These are phyloP conservation scores for Sparidentex hasta DNA, from an alignment of 2,797 vertebrate species.

Conservation along the genomic window DNA sequence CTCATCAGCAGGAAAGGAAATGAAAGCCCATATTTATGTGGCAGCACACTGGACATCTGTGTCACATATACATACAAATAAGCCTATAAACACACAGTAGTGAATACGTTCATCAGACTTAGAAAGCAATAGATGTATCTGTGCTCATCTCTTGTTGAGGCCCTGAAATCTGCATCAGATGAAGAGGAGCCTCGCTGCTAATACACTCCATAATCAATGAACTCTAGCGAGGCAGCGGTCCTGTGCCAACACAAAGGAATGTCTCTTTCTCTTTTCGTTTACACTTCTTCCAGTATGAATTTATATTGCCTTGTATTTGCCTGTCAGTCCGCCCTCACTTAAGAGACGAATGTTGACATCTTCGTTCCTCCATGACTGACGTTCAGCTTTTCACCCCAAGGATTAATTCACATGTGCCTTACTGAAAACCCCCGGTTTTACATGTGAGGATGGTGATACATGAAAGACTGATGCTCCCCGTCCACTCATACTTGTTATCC, in stretches of 20 bases:
- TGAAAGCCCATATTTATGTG: constrained; percentile 42
- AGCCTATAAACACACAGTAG: constrained; percentile 17
- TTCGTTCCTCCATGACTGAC: constrained; percentile 52
- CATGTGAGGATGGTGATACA: constrained; percentile 77
- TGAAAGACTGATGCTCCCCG: constrained; percentile 60
- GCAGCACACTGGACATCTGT: constrained; percentile 24
- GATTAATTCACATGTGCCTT: constrained; percentile 95
- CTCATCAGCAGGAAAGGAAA: constrained; percentile 35
- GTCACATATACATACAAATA: constrained; percentile 1
- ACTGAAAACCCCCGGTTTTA: constrained; percentile 81
- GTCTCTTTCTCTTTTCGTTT: constrained; percentile 54
- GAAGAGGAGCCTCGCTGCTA: constrained; percentile 63
- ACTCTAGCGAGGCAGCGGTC: constrained; percentile 19
- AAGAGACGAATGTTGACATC: constrained; percentile 72
- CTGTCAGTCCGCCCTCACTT: constrained; percentile 49
- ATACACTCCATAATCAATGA: constrained; percentile 55
- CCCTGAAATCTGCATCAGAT: constrained; percentile 83
- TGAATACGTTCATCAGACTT: constrained; percentile 16
- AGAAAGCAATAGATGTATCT: constrained; percentile 70
- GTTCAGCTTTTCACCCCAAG: constrained; percentile 90
- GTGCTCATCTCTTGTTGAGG: constrained; percentile 45
- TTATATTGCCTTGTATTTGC: constrained; percentile 64
- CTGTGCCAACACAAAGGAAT: constrained; percentile 47
- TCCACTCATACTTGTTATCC: constrained; percentile 49
- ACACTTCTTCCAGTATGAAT: constrained; percentile 45